These are phyloP conservation scores for Ichneumon xanthorius DNA, from an alignment of 2,888 invertebrate species.

Conservation along the genomic window DNA sequence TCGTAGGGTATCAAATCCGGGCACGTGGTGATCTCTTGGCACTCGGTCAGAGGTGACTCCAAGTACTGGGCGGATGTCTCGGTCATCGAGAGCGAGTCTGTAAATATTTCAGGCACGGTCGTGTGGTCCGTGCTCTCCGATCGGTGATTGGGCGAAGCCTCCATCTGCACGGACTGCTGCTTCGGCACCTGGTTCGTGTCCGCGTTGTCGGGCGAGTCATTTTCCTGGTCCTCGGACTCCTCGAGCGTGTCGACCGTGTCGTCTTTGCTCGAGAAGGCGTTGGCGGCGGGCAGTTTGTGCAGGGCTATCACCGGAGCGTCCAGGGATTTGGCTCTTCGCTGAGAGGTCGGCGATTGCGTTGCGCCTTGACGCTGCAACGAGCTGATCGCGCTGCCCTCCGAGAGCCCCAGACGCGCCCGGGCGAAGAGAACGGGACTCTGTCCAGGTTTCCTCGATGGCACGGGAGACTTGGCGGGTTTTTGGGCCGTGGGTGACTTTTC, in stretches of 20 bases:
- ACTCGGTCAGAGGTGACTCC: slow-evolving; percentile 82
- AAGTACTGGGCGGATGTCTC: slow-evolving; percentile 82
- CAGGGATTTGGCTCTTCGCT: slow-evolving; percentile 92
- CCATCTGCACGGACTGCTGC: slow-evolving; percentile 73
- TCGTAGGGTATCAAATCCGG: slow-evolving; percentile 81
- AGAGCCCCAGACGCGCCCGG: slow-evolving; percentile 92
- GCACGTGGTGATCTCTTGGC: slow-evolving; percentile 78
- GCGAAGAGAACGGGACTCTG: slow-evolving; percentile 93
- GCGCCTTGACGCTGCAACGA: slow-evolving; percentile 92
- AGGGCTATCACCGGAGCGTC: slow-evolving; percentile 94
- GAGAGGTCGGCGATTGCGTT: slow-evolving; percentile 90
- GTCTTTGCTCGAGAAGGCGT: slow-evolving; percentile 95
- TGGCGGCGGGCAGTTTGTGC: slow-evolving; percentile 92
- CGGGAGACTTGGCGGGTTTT: slow-evolving; percentile 87
- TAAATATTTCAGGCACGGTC: slow-evolving; percentile 79
- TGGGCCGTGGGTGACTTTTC: slow-evolving; percentile 48
- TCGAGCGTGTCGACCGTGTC: slow-evolving; percentile 93
- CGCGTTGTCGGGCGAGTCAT: slow-evolving; percentile 42
- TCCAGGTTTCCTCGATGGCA: slow-evolving; percentile 89
- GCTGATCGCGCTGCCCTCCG: slow-evolving; percentile 93
- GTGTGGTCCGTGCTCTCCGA: slow-evolving; percentile 82
- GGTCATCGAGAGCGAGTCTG: slow-evolving; percentile 81
- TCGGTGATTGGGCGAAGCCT: slow-evolving; percentile 79
- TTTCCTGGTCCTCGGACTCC: slow-evolving; percentile 86
- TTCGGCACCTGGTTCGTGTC: slow-evolving; percentile 27